phyloP scores from a whole-genome alignment of 1,140 invertebrate species.

The Cheumatopsyche charites region DNA sequence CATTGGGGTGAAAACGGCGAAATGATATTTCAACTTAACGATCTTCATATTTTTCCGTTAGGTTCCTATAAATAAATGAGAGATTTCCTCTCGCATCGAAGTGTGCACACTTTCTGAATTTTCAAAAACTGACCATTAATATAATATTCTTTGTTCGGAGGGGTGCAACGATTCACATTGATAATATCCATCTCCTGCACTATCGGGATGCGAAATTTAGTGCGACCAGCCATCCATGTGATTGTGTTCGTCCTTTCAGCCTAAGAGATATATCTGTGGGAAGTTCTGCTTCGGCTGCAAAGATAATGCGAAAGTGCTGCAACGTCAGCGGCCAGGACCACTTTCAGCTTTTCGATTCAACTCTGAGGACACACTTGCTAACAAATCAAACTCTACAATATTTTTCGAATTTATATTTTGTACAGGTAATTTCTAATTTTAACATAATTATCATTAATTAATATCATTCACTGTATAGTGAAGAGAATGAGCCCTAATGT shows the following conservation, averaged over 20 bases:
- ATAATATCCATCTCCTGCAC: conserved; percentile 35
- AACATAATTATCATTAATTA: too few species aligned
- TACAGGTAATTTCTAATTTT: too few species aligned
- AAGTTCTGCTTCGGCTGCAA: conserved; percentile 7
- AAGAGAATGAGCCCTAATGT: too few species aligned
- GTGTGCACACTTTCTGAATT: too few species aligned
- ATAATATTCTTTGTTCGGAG: too few species aligned
- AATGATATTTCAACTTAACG: conserved; percentile 46
- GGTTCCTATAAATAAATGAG: conserved; percentile 41
- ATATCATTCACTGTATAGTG: too few species aligned
- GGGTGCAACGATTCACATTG: conserved; percentile 13
- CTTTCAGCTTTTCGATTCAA: conserved; percentile 7
- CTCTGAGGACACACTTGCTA: background rate
- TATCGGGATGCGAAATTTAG: conserved; percentile 46
- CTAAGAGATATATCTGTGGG: conserved; percentile 25
- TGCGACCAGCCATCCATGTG: conserved; percentile 43
- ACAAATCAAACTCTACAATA: background rate
- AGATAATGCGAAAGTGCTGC: conserved; percentile 7
- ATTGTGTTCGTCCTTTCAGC: conserved; percentile 44
- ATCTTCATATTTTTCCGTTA: conserved; percentile 44
- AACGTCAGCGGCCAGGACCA: conserved; percentile 17
- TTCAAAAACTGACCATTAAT: too few species aligned
- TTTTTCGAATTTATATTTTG: too few species aligned
- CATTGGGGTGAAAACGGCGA: conserved; percentile 26
- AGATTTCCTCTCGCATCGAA: too few species aligned